Evolutionary conservation across 1,140 invertebrate genomes (phyloP), one percentile per base, ranked within the genome.

Genomic region (Anadara kagoshimensis): DNA sequence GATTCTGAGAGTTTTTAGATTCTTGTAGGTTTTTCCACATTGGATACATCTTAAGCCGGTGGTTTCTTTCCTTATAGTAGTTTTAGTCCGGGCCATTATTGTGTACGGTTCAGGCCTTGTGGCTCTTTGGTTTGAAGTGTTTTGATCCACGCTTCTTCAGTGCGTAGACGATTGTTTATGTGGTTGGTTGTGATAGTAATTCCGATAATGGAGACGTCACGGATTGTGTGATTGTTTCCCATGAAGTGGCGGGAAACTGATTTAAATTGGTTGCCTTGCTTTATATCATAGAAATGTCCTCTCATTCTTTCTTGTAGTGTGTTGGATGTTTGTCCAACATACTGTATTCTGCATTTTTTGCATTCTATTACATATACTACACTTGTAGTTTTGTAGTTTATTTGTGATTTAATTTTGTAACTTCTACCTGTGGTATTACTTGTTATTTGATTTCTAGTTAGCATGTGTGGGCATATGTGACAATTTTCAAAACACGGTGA

Each of bases 351-450:
- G 59, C 59, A 62, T 44, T 62, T 62, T 12, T 41, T 44, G 20
- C 59, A 62, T 43, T n/a, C 43, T 10, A 62, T 62, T 43, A 62
- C 29, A n/a, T 62, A 62, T 22, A 57, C 29, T 3, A 57, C n/a
- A 26, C 22, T 57, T 2, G 2, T 22, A 26, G 54, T 57, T 5
- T 10, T 7, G 18, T 26, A 57, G 18, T 7, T 24, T 24, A 57
- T 57, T 5, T 57, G n/a, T n/a, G n/a, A n/a, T n/a, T n/a, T n/a
- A n/a, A n/a, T n/a, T n/a, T n/a, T n/a, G n/a, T n/a, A n/a, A n/a
- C n/a, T n/a, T n/a, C n/a, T n/a, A n/a, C n/a, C n/a, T n/a, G n/a
- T n/a, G n/a, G n/a, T n/a, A n/a, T n/a, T n/a, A n/a, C n/a, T n/a
- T n/a, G n/a, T n/a, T n/a, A n/a, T n/a, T n/a, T n/a, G n/a, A n/a